Percentiles rank a stretch among this genome's conserved stretches.
Conservation (phyloP, 2,113 vertebrate genomes). For the Petrocephalus microphthalmus region DNA sequence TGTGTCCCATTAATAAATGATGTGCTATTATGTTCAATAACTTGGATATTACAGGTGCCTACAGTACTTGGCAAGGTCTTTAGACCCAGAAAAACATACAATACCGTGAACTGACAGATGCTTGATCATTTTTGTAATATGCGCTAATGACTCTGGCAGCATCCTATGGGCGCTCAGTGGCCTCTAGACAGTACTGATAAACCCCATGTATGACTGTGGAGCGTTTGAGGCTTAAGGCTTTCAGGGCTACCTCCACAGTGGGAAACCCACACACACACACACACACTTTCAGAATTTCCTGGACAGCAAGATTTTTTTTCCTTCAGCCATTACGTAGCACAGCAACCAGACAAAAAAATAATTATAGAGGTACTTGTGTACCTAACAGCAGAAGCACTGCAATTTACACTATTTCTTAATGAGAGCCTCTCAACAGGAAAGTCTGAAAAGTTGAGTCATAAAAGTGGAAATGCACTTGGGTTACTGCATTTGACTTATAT, state of each 20-base stretch:
- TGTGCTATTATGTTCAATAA: background rate
- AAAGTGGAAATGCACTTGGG: background rate
- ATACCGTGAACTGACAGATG: background rate
- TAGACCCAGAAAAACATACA: background rate
- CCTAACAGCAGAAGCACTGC: background rate
- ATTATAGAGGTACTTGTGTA: background rate
- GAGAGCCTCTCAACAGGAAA: background rate
- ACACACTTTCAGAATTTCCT: background rate
- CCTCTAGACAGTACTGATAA: background rate
- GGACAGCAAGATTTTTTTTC: background rate
- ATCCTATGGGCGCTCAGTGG: background rate
- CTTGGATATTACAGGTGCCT: background rate
- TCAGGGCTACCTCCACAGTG: background rate
- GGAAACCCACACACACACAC: background rate
- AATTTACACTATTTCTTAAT: background rate
- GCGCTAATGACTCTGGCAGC: background rate
- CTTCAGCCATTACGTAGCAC: background rate
- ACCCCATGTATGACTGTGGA: background rate
- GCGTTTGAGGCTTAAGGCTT: background rate
- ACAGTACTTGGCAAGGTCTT: background rate
- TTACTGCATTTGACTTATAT: background rate
- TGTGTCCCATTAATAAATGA: background rate
- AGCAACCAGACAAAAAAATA: background rate
- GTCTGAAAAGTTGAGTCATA: background rate
- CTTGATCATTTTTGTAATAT: background rate